These are phyloP conservation scores for Dendrolimus houi DNA, from an alignment of 2,888 invertebrate genomes.

Conservation along the genomic window DNA sequence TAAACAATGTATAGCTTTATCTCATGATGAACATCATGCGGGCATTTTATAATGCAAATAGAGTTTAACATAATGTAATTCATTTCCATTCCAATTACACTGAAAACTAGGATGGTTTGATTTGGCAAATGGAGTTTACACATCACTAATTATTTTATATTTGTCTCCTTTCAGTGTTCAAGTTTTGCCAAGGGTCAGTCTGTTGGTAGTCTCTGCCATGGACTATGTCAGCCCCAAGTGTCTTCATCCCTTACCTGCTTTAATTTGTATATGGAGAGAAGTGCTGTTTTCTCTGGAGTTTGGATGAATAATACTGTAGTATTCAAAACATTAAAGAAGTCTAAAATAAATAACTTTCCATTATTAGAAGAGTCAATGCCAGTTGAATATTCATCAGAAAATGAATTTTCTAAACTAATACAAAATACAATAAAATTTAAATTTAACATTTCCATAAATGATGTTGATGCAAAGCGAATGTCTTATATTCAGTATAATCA, in stretches of 20 bases:
- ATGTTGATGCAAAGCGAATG: slow-evolving; percentile 62
- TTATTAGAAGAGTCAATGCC: slow-evolving; percentile 35
- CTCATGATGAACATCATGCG: too few relatives aligned
- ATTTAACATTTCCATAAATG: slow-evolving; percentile 70
- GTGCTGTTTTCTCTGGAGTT: slow-evolving; percentile 76
- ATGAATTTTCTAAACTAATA: slow-evolving; percentile 68
- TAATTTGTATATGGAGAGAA: slow-evolving; percentile 77
- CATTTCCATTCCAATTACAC: too few relatives aligned
- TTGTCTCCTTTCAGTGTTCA: slow-evolving; percentile 66
- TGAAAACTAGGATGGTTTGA: too few relatives aligned
- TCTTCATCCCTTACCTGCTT: slow-evolving; percentile 75
- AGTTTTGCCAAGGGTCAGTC: slow-evolving; percentile 69
- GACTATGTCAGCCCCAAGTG: slow-evolving; percentile 73
- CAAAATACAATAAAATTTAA: slow-evolving; percentile 65
- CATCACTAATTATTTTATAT: too few relatives aligned
- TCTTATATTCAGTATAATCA: slow-evolving; percentile 55
- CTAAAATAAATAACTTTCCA: slow-evolving; percentile 49
- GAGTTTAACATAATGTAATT: too few relatives aligned
- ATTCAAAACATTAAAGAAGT: slow-evolving; percentile 70
- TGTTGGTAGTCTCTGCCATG: slow-evolving; percentile 79
- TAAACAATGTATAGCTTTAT: too few relatives aligned
- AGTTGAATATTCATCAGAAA: slow-evolving; percentile 64
- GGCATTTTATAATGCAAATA: too few relatives aligned
- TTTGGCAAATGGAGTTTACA: too few relatives aligned
- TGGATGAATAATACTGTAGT: slow-evolving; percentile 76